Base-by-base conservation (phyloP, 2,888 invertebrate species). In the Nephrocerus scutellatus region DNA sequence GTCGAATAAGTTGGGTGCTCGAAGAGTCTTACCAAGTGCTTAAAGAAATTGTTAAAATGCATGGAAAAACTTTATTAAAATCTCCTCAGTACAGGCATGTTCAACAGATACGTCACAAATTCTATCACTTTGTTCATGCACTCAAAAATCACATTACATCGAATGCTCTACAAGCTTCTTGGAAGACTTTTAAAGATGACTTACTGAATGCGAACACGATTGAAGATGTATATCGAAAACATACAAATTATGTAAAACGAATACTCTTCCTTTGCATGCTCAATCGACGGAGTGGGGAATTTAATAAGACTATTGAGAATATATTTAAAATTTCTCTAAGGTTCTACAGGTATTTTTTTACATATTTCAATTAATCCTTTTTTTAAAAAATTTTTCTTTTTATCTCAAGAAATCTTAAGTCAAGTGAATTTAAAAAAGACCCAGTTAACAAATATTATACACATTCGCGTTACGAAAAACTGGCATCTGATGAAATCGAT, bases 91-190 rank as follows among this genome's bases (percentile, higher is more conserved):
- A 83, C 65, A 76, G 80, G 34, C 74, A 76, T 35, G 64, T 85
- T 8, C 84, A 86, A 56, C 71, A 80, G 41, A 80, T 79, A 53
- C 74, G 86, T 0, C 82, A 85, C 56, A 73, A 80, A 14, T 81
- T 87, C 79, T 78, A 80, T 19, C 82, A 85, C 39, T 79, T 87
- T 57, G 74, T 86, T 29, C 76, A 81, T 41, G 80, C 83, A 0
- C 60, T 86, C 18, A 82, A 85, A 59, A 82, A 80, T 66, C 86
- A 87, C 59, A 75, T 87, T 36, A 80, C 82, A 2, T 81, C 83
- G 1, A 84, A 80, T 34, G 84, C 85, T 19, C 70, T 87, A 19
- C 78, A 82, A 35, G 73, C 77, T 1, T 82, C 82, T 3, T 87
- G 86, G 86, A 74, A 75, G 3, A 76, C 79, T 43, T 81, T 87